Evolutionary conservation across 2,113 vertebrate species (phyloP).

Genomic region (Chaetodon trifascialis): DNA sequence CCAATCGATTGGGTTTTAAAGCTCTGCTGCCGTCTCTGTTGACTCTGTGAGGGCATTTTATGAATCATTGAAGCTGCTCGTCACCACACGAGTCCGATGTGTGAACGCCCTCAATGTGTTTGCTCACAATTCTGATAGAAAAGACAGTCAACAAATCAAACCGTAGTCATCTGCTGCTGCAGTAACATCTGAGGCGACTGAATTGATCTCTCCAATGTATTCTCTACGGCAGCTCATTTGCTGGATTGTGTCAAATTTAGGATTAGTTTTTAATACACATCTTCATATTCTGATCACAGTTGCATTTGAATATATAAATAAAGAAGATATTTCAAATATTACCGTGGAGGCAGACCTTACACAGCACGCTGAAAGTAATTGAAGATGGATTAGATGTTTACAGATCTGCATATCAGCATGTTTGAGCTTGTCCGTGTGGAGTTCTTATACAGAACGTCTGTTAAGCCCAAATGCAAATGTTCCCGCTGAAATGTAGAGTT

Average conservation of each 20-base stretch:
- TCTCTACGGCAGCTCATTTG: neutral
- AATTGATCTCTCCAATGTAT: slow-evolving; percentile 3
- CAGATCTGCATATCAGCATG: slow-evolving; percentile 16
- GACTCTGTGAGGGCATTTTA: slow-evolving; percentile 33
- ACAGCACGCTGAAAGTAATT: slow-evolving; percentile 3
- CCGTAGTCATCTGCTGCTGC: neutral
- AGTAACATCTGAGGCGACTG: slow-evolving; percentile 13
- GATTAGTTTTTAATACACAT: slow-evolving; percentile 18
- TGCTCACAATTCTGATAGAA: neutral
- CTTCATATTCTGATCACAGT: slow-evolving; percentile 41
- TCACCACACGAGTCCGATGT: neutral
- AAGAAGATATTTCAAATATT: neutral
- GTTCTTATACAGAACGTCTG: neutral
- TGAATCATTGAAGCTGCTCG: slow-evolving; percentile 43
- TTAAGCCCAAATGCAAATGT: neutral
- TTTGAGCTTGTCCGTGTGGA: neutral
- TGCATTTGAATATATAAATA: slow-evolving; percentile 3
- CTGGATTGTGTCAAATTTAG: neutral
- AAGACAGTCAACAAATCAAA: slow-evolving; percentile 20
- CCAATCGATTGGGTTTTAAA: slow-evolving; percentile 47
- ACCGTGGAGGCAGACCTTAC: neutral
- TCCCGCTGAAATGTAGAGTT: neutral
- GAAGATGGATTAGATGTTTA: slow-evolving; percentile 23
- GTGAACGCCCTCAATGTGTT: slow-evolving; percentile 15
- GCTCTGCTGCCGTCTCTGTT: slow-evolving; percentile 34